Evolutionary conservation across 2,113 vertebrate species (phyloP), one percentile per base, ranked within the genome.

Genomic region (Passer domesticus): DNA sequence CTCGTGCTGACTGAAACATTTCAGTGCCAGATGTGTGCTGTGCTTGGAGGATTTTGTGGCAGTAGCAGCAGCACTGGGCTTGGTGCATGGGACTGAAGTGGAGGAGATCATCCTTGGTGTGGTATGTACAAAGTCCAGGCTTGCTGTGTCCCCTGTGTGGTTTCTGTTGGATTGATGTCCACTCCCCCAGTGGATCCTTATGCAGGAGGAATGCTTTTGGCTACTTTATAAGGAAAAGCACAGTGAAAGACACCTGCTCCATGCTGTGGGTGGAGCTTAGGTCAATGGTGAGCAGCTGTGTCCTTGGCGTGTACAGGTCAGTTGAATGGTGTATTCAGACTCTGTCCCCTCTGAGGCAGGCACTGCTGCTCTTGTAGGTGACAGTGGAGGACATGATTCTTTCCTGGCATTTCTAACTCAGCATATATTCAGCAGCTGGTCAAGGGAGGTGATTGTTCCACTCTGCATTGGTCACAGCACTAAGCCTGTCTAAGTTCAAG

Each of bases 31-130:
- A 9, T 23, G 33, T 15, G 30, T 35, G 1, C 62, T 37, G 28
- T 64, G 44, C 49, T 37, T 27, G 27, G 1, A 14, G 72, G 25
- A 11, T 11, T 43, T 12, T 31, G 53, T 28, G 41, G 50, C 16
- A 56, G 23, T 39, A 3, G 21, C 41, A 2, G 68, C 41, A 25
- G 68, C 33, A 0, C 30, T 22, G 67, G 62, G 47, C 62, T 74
- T 0, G 0, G 37, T 31, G 56, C 12, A 1, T 9, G 7, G 52
- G 33, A 25, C 23, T 23, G 1, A 3, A 30, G 33, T 7, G 1
- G 24, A 60, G 39, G 55, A 50, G 44, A 19, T 41, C 0, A 2
- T 63, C 43, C 28, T 15, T 12, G 30, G 7, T 30, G n/a, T 2
- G 46, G 68, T 67, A 10, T 46, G 56, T 81, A 25, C n/a, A 8